These are phyloP conservation scores for Drosophila elegans DNA, from an alignment of 1,140 invertebrate genomes.

Conservation along the genomic window DNA sequence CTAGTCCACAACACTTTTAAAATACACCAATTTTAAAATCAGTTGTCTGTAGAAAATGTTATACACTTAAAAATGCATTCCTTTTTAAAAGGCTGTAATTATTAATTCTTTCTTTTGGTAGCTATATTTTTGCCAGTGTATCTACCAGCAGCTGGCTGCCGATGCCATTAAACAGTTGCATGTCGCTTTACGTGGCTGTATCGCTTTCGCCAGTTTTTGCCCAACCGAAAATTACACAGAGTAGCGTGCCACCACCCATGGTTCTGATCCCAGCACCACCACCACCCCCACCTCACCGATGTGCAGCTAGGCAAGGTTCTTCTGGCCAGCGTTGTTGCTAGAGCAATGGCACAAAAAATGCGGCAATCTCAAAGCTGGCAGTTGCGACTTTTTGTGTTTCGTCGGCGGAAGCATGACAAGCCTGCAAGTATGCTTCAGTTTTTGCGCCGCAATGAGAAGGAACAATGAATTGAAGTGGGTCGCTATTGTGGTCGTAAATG, in stretches of 20 bases:
- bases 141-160: conserved; percentile 1
- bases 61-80: too few species aligned
- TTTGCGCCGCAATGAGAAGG: conserved; percentile 35
- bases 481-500: conserved; percentile 10
- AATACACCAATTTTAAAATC: too few species aligned
- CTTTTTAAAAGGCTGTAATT: too few species aligned
- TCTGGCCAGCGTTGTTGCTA: conserved; percentile 34
- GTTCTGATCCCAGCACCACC: not conserved
- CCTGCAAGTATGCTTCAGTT: conserved; percentile 57
- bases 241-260: conserved; percentile 5
- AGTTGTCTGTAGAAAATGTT: too few species aligned
- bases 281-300: conserved; percentile 16
- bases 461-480: conserved; percentile 51
- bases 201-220: conserved; percentile 40
- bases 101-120: too few species aligned
- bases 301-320: conserved; percentile 59
- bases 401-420: conserved; percentile 42
- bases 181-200: conserved; percentile 37
- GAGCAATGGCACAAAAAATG: conserved; percentile 36
- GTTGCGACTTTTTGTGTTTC: conserved; percentile 40
- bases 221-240: conserved; percentile 32
- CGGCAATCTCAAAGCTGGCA: conserved; percentile 51
- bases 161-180: conserved; percentile 67
- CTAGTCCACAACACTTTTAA: too few species aligned
- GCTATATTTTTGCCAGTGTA: conserved; percentile 2